Conservation (phyloP, 2,888 invertebrate genomes). For the Eledone cirrhosa region DNA sequence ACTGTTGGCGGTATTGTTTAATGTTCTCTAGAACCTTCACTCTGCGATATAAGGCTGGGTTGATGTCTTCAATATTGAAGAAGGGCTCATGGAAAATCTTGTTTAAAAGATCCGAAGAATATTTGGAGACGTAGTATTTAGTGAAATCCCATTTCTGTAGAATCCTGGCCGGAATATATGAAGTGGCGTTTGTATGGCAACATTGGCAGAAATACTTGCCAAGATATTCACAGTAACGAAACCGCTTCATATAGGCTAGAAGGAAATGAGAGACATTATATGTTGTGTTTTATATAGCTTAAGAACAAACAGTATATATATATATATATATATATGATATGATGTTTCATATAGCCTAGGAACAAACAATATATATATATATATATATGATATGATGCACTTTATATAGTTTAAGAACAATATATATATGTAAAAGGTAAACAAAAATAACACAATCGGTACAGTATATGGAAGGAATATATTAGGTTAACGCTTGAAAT, state of each 20-base stretch:
- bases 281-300: too few species aligned
- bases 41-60: conserved; percentile 75
- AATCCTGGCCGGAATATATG: conserved; percentile 73
- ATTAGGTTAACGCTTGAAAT: too few species aligned
- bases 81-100: conserved; percentile 82
- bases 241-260: conserved; percentile 75
- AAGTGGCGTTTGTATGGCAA: conserved; percentile 82
- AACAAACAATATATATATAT: too few species aligned
- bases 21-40: conserved; percentile 74
- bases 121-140: conserved; percentile 83
- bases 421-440: too few species aligned
- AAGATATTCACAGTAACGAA: conserved; percentile 84
- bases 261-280: conserved; percentile 26
- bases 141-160: conserved; percentile 70
- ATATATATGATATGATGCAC: too few species aligned
- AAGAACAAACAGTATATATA: too few species aligned
- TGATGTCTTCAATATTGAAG: conserved; percentile 79
- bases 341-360: too few species aligned
- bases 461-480: too few species aligned
- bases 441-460: too few species aligned
- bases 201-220: conserved; percentile 87
- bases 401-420: too few species aligned
- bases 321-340: too few species aligned
- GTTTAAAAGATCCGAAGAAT: conserved; percentile 79
- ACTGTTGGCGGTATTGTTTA: conserved; percentile 74